Percentiles rank a stretch among this genome's conserved stretches.
phyloP scores from a whole-genome alignment of 2,113 vertebrate genomes.

The Suricata suricatta region DNA sequence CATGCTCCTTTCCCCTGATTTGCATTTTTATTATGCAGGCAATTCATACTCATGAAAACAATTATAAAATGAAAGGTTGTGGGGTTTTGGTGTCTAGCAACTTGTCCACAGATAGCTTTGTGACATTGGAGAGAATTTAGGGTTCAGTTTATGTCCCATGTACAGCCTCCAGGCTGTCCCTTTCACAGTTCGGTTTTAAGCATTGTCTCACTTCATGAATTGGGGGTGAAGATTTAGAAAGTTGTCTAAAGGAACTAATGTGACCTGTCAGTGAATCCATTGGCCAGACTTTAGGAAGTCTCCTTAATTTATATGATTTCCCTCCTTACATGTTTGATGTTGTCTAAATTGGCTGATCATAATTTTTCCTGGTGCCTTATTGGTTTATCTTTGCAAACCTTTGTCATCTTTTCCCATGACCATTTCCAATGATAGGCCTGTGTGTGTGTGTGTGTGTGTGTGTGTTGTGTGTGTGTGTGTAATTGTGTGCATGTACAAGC shows the following conservation, averaged over 20 bases:
- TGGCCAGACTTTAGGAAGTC: not conserved
- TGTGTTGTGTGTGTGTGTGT: not conserved
- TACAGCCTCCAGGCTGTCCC: not conserved
- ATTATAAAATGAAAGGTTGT: not conserved
- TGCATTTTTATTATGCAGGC: slow-evolving; percentile 32
- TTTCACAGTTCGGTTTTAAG: not conserved
- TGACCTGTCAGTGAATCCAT: not conserved
- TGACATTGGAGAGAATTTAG: not conserved
- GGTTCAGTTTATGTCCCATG: not conserved
- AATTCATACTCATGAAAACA: not conserved
- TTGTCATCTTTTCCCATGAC: slow-evolving; percentile 47
- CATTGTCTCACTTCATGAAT: not conserved
- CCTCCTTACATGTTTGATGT: slow-evolving; percentile 24
- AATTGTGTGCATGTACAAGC: slow-evolving; percentile 49
- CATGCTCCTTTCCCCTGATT: not conserved
- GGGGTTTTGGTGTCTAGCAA: not conserved
- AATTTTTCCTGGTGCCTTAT: slow-evolving; percentile 74
- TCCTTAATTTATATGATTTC: not conserved
- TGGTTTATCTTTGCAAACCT: slow-evolving; percentile 59
- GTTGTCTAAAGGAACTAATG: not conserved
- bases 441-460: not conserved
- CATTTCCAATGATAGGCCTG: not conserved
- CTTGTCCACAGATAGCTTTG: not conserved
- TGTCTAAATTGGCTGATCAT: slow-evolving; percentile 53
- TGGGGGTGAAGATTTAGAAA: not conserved